These are phyloP conservation scores for Drosophila persimilis DNA, from an alignment of 1,140 invertebrate species.

Conservation along the genomic window DNA sequence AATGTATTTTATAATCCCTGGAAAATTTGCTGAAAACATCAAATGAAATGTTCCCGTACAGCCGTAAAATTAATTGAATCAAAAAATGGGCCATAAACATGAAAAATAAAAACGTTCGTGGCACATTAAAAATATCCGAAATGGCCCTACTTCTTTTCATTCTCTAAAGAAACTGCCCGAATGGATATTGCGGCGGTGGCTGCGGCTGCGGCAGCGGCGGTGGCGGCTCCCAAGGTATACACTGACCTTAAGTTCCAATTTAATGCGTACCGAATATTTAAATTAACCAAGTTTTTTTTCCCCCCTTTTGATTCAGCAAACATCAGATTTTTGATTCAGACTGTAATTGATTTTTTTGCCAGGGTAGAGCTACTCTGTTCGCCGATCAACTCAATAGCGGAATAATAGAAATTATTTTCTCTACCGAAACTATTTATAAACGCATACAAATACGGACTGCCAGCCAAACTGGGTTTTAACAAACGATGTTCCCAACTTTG, in stretches of 20 bases:
- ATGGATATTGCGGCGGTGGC: slow-evolving; percentile 21
- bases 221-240: slow-evolving; percentile 36
- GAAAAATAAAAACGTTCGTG: slow-evolving; percentile 53
- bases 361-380: no score
- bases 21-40: slow-evolving; percentile 67
- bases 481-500: slow-evolving; percentile 7
- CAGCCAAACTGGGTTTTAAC: slow-evolving; percentile 17
- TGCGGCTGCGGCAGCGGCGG: no score
- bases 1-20: slow-evolving; percentile 56
- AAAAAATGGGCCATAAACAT: slow-evolving; percentile 63
- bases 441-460: no score
- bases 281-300: slow-evolving; percentile 31
- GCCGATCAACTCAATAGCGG: not conserved
- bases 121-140: slow-evolving; percentile 61
- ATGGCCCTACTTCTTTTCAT: slow-evolving; percentile 43
- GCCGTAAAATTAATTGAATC: slow-evolving; percentile 75
- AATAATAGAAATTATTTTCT: slow-evolving; percentile 8
- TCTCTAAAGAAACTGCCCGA: slow-evolving; percentile 31
- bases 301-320: not conserved
- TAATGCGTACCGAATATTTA: slow-evolving; percentile 21
- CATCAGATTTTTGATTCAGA: slow-evolving; percentile 12
- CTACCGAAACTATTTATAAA: no score
- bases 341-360: not conserved
- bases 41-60: slow-evolving; percentile 63
- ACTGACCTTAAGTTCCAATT: slow-evolving; percentile 33